phyloP scores from a whole-genome alignment of 2,113 vertebrate species.

The Stegastes partitus region DNA sequence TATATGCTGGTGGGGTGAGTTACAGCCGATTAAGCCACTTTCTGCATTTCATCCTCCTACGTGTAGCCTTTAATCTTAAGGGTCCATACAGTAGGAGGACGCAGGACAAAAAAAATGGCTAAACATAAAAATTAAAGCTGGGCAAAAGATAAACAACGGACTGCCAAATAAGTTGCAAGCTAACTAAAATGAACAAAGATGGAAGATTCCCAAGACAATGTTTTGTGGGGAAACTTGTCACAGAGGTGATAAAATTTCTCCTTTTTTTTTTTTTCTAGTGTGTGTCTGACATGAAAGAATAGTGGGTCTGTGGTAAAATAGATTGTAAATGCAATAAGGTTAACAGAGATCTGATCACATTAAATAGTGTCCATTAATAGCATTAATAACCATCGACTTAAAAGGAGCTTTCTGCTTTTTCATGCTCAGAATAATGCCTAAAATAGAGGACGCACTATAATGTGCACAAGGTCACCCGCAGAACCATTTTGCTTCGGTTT shows the following conservation, averaged over 20 bases:
- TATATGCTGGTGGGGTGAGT: constrained; percentile 75
- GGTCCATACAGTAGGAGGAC: constrained; percentile 52
- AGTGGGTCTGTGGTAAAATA: not conserved
- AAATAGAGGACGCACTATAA: constrained; percentile 47
- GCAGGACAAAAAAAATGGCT: constrained; percentile 44
- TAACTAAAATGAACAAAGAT: not conserved
- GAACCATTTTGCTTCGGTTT: constrained; percentile 64
- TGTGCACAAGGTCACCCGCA: constrained; percentile 62
- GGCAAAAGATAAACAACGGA: constrained; percentile 10
- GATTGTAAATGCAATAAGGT: constrained; percentile 35
- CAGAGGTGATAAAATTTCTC: not conserved
- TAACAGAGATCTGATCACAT: constrained; percentile 57
- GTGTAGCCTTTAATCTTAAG: constrained; percentile 75
- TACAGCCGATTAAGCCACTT: constrained; percentile 72
- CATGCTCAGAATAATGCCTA: constrained; percentile 29
- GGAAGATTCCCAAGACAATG: not conserved
- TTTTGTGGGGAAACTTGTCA: not conserved
- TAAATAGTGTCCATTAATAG: constrained; percentile 67
- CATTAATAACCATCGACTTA: constrained; percentile 68
- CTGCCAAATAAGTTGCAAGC: not conserved
- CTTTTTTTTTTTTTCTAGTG: constrained; percentile 13
- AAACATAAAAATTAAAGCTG: constrained; percentile 39
- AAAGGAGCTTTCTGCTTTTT: constrained; percentile 57
- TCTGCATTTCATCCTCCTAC: constrained; percentile 77
- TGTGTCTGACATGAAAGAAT: not conserved